Conservation (phyloP, 2,888 invertebrate genomes). For the Iphiclides podalirius region DNA sequence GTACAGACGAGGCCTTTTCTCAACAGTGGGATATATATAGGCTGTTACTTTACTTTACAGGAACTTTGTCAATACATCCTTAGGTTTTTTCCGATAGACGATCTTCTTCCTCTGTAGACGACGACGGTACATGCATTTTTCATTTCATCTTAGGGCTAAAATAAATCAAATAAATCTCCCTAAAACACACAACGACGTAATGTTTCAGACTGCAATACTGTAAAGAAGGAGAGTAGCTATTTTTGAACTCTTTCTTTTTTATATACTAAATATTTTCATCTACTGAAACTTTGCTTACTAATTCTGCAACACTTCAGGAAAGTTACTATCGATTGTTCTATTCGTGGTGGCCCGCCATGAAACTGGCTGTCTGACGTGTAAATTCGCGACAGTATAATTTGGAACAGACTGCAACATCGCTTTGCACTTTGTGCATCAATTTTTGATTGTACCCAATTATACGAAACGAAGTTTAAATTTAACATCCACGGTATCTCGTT, state of each 20-base stretch:
- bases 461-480: neutral
- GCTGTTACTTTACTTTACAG: too few relatives aligned
- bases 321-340: constrained; percentile 16
- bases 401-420: constrained; percentile 52
- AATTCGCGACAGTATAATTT: neutral
- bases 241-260: too few relatives aligned
- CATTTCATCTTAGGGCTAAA: neutral
- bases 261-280: neutral
- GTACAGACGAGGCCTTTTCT: too few relatives aligned
- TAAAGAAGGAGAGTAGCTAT: too few relatives aligned
- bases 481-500: neutral
- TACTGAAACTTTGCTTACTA: neutral
- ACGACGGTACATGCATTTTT: too few relatives aligned
- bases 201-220: too few relatives aligned
- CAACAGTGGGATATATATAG: too few relatives aligned
- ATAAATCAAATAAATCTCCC: neutral
- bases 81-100: too few relatives aligned
- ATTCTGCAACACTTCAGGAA: constrained; percentile 6
- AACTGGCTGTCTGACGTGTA: neutral
- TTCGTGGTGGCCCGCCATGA: neutral
- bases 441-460: neutral
- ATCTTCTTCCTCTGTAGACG: too few relatives aligned
- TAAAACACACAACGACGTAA: too few relatives aligned
- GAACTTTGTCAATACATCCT: too few relatives aligned
- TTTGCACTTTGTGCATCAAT: constrained; percentile 59